A percentile compares a stretch with the other conserved stretches of the same genome.
phyloP scores from a whole-genome alignment of 2,888 invertebrate species.

The Xestobium rufovillosum region DNA sequence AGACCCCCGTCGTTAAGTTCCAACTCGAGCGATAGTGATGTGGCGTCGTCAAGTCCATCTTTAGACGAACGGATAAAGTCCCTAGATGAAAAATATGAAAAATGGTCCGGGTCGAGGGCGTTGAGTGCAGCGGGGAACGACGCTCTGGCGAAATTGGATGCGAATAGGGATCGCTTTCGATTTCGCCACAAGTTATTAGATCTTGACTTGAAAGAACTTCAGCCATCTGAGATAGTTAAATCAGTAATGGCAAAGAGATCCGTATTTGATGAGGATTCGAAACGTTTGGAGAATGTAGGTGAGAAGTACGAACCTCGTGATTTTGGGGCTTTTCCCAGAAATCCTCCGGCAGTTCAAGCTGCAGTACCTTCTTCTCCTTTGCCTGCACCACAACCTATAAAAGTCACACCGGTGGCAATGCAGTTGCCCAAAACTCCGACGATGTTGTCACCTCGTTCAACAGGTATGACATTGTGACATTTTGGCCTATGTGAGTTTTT shows the following conservation, averaged over 20 bases:
- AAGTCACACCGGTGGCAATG: constrained; percentile 24
- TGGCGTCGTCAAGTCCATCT: constrained; percentile 63
- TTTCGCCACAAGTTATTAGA: constrained; percentile 70
- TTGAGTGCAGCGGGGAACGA: constrained; percentile 51
- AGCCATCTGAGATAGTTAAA: constrained; percentile 90
- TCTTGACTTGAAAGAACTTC: constrained; percentile 68
- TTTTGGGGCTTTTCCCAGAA: constrained; percentile 41
- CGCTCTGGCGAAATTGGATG: constrained; percentile 46
- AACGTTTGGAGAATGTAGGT: constrained; percentile 80
- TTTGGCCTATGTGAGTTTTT: not conserved
- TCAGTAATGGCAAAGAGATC: constrained; percentile 86
- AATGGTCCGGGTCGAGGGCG: constrained; percentile 70
- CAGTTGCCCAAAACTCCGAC: constrained; percentile 37
- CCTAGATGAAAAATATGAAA: constrained; percentile 88
- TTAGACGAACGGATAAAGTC: constrained; percentile 88
- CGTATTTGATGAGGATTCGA: constrained; percentile 93
- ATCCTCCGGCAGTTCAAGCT: constrained; percentile 23
- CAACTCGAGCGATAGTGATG: constrained; percentile 63
- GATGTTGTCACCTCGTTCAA: constrained; percentile 36
- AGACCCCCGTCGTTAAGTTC: constrained; percentile 70
- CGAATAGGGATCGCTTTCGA: constrained; percentile 50
- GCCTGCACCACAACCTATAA: constrained; percentile 28
- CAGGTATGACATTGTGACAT: constrained; percentile 28
- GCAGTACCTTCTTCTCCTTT: constrained; percentile 25
- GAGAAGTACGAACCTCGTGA: constrained; percentile 71